Base-by-base conservation (phyloP, 2,888 invertebrate species). In the Aphodius granarius region DNA sequence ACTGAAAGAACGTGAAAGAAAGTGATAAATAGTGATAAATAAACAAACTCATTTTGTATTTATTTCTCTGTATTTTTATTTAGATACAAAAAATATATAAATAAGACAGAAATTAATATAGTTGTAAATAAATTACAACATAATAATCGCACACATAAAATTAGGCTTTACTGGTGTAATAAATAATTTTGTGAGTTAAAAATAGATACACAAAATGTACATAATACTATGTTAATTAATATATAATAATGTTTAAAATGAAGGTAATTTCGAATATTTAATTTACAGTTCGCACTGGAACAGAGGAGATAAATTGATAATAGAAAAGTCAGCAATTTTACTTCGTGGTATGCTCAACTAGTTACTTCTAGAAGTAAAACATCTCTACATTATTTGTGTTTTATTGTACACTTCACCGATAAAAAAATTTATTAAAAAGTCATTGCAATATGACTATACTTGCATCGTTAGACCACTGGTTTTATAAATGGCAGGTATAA, bases 191-290 rank as follows among this genome's bases (percentile, higher is more conserved):
- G 68, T 21, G 22, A 66, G 20, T 66, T 66, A 66, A 68, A 68
- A 68, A 20, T 20, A 68, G 21, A 20, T 68, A 19, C 22, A 22
- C 68, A 68, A 68, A 16, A 68, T n/a, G 20, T 68, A 66, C 66
- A 66, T 66, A 68, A 68, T 68, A 68, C 68, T 68, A 68, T 68
- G 68, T 68, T 68, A 68, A 68, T 68, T 68, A 9, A 68, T 68
- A 68, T 66, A 66, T 66, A 3, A 66, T 66, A 66, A 66, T 19
- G 20, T 66, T 63, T 66, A 66, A 68, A 68, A 68, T 21, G n/a
- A 68, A 21, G 68, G n/a, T 68, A 68, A 68, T 68, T 20, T 21
- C 16, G n/a, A 68, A 68, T 19, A 68, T n/a, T 20, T 21, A 68
- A 68, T 68, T 22, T 68, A 68, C 68, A 21, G 22, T 16, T 20